Base-by-base conservation (phyloP, 2,888 invertebrate species). In the Eristalinus aeneus region DNA sequence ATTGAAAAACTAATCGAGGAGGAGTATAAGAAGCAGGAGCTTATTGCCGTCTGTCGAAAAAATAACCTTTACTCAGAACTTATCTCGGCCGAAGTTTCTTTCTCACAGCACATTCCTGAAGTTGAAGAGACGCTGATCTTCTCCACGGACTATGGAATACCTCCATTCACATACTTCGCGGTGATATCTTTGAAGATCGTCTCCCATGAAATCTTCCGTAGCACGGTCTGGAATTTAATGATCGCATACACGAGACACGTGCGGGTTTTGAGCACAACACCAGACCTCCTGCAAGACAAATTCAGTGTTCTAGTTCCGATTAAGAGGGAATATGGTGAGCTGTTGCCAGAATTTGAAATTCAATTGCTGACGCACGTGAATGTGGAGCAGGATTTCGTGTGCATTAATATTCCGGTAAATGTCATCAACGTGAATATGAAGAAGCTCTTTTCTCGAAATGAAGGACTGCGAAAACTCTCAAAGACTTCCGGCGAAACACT, bases 21-120 rank as follows among this genome's bases (percentile, higher is more conserved):
- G 12, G 91, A 91, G 78, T 89, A 89, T 36, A 86, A 88, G 34
- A 90, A 90, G 32, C 92, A 91, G 60, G 90, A 92, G 39, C 83
- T 91, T 0, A 84, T 92, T 27, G 88, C 91, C 0, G 88, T 92
- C 12, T 89, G 88, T 4, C 84, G 82, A 2, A 89, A 90, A 72
- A 73, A 68, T 3, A 46, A 89, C 54, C 76, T 89, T 27, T 88
- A 85, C 63, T 53, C 88, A 20, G 82, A 88, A 34, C 2, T 89
- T 1, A 67, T 90, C 2, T 79, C 88, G 16, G 89, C 90, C 0
- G 68, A 72, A 0, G 8, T 91, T 0, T 88, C 89, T 32, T 92
- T 88, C 53, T 88, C 71, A 8, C 67, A 87, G 0, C 86, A 89
- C 6, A 36, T 91, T 63, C 91, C 91, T 2, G 65, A 73, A 72